Evolutionary conservation across 2,797 vertebrate species (phyloP), one percentile per base, ranked within the genome.

Genomic region (Sebastes cheni): DNA sequence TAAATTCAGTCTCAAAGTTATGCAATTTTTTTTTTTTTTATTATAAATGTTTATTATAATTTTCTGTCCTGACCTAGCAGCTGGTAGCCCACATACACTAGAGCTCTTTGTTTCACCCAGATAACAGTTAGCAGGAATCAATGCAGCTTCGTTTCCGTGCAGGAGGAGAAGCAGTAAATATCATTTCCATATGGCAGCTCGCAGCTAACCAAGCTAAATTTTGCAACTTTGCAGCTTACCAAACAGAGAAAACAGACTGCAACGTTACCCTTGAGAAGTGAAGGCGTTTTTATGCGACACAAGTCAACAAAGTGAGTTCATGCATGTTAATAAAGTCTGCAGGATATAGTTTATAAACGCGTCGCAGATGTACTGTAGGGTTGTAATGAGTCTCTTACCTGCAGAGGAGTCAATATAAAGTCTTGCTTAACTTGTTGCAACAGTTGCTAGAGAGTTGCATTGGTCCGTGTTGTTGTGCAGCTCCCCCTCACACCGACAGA

Each of bases 401-500:
- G 77, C 27, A 61, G 70, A 75, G 23, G 23, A 72, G 75, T 68
- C 50, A 42, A 39, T 39, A 8, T 8, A n/a, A n/a, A 4, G 81
- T 82, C 72, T 69, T 20, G 50, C 25, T 59, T 22, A 29, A 23
- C 36, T 39, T 39, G 36, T 75, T 16, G 13, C 22, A 34, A 18
- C 29, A 10, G 13, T 42, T 70, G 65, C 56, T 20, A 39, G 58
- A 58, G 58, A 39, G 46, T 85, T 75, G 42, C 72, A 80, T 82
- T 52, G 54, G 55, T 77, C 52, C 69, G 58, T 69, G 81, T 65
- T 82, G 69, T 88, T 86, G 86, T 82, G 87, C 80, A 85, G 81
- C 62, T 75, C 67, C 77, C 46, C 72, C 20, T 39, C 36, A 39
- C 73, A 71, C 36, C 54, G 67, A 67, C 73, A 78, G 52, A 65